phyloP scores from a whole-genome alignment of 1,140 invertebrate species.

The Tetramorium simillimum region DNA sequence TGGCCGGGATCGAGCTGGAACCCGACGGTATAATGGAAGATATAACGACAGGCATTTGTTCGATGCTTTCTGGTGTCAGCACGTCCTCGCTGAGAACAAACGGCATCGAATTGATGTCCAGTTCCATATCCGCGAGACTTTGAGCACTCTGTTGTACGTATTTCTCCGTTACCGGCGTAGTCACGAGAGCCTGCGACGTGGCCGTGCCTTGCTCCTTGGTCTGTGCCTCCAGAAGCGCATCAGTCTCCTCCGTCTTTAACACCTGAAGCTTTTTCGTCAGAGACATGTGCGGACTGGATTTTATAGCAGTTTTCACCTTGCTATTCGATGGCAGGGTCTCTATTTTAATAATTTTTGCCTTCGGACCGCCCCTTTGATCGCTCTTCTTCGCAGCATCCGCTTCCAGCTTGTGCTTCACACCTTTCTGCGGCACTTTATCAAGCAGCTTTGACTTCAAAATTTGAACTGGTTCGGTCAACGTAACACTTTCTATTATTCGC shows the following conservation, averaged over 20 bases:
- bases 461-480: conserved; percentile 80
- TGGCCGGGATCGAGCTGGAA: conserved; percentile 60
- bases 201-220: conserved; percentile 62
- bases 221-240: conserved; percentile 60
- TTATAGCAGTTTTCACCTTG: conserved; percentile 66
- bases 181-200: conserved; percentile 58
- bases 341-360: conserved; percentile 80
- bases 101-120: conserved; percentile 91
- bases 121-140: conserved; percentile 86
- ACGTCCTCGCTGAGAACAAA: conserved; percentile 90
- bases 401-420: conserved; percentile 81
- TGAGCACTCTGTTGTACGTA: conserved; percentile 79
- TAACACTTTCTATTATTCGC: conserved; percentile 82
- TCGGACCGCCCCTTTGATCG: conserved; percentile 66
- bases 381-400: conserved; percentile 57
- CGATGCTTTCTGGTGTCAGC: conserved; percentile 87
- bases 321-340: conserved; percentile 73
- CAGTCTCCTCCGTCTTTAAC: conserved; percentile 74
- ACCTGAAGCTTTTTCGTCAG: conserved; percentile 77
- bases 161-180: conserved; percentile 71
- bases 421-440: conserved; percentile 76
- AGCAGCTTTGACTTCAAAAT: conserved; percentile 81
- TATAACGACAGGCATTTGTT: conserved; percentile 89
- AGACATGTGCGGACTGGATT: conserved; percentile 59
- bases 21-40: conserved; percentile 84